Evolutionary conservation across 2,888 invertebrate genomes (phyloP), one percentile per base, ranked within the genome.

Genomic region (Papilio protenor): DNA sequence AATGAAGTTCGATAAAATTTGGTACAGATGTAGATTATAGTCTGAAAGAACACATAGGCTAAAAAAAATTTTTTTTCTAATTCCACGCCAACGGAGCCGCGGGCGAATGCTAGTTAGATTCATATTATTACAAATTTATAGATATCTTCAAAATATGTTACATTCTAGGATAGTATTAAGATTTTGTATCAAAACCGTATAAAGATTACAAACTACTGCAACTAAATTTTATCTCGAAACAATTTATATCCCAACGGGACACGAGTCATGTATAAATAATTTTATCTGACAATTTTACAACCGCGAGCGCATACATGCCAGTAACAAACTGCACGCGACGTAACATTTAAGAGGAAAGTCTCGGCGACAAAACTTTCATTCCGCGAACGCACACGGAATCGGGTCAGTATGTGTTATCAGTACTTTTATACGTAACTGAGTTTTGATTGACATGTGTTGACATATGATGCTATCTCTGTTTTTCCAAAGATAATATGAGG

Each of bases 311-410:
- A 33, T 27, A 64, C 27, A 61, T 14, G 61, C 14, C 12, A 27
- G 49, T 27, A 21, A 47, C 49, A 10, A 16, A 76, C 23, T 70
- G 49, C 57, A 79, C 74, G 21, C 45, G 10, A 45, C 33, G 8
- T 55, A 40, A 69, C 59, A 27, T 61, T 59, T 61, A 64, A 76
- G 77, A 78, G 64, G 73, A 79, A 78, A 72, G 64, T 75, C 21
- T 69, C 76, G 47, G 77, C 75, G 75, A 73, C 72, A 72, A 55
- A 64, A 74, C 76, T 76, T 76, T 76, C 78, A 21, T 79, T 76
- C 79, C 49, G 69, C 59, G 75, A 80, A 79, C 74, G 59, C 75
- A 61, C 66, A 64, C 64, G 73, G 55, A 77, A 77, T 66, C 45
- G 27, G 77, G 77, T 73, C 77, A 70, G 55, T 76, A 70, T 6